These are phyloP conservation scores for Micromesistius poutassou DNA, from an alignment of 2,797 vertebrate species.

Conservation along the genomic window DNA sequence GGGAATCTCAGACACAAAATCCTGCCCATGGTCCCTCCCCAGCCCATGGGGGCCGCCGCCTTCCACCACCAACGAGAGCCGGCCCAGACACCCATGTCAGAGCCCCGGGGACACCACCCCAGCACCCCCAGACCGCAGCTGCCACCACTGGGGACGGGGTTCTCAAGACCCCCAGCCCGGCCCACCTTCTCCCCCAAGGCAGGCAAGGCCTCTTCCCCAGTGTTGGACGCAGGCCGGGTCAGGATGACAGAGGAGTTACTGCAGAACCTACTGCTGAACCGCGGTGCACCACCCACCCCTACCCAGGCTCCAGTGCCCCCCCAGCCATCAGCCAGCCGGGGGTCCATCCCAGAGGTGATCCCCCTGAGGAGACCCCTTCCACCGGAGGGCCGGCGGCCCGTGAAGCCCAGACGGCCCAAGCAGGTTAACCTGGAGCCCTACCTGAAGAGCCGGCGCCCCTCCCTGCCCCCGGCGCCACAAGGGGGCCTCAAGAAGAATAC, in stretches of 20 bases:
- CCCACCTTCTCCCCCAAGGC: conserved; percentile 30
- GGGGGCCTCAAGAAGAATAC: conserved; percentile 22
- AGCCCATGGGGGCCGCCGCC: background rate
- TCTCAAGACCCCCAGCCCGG: conserved; percentile 35
- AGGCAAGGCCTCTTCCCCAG: conserved; percentile 17
- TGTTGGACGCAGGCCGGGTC: conserved; percentile 41
- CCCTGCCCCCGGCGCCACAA: conserved; percentile 4
- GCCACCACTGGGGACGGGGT: conserved; percentile 27
- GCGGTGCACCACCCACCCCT: conserved; percentile 8
- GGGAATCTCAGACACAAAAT: conserved; percentile 41
- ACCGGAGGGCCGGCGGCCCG: conserved; percentile 54
- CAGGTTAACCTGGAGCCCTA: conserved; percentile 67
- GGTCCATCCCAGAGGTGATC: conserved; percentile 51
- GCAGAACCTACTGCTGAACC: conserved; percentile 61
- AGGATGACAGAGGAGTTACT: conserved; percentile 63
- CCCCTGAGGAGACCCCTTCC: conserved; percentile 74
- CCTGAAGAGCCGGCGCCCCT: conserved; percentile 6
- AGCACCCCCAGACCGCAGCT: conserved; percentile 12
- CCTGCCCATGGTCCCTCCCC: conserved; percentile 23
- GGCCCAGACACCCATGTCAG: conserved; percentile 13
- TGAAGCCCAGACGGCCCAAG: conserved; percentile 76
- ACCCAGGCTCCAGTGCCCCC: background rate
- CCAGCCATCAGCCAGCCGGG: conserved; percentile 46
- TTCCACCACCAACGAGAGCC: conserved; percentile 14
- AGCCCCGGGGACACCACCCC: conserved; percentile 10